A percentile compares a stretch with the other conserved stretches of the same genome.
phyloP scores from a whole-genome alignment of 2,888 invertebrate genomes.

The Torymus tubicola region DNA sequence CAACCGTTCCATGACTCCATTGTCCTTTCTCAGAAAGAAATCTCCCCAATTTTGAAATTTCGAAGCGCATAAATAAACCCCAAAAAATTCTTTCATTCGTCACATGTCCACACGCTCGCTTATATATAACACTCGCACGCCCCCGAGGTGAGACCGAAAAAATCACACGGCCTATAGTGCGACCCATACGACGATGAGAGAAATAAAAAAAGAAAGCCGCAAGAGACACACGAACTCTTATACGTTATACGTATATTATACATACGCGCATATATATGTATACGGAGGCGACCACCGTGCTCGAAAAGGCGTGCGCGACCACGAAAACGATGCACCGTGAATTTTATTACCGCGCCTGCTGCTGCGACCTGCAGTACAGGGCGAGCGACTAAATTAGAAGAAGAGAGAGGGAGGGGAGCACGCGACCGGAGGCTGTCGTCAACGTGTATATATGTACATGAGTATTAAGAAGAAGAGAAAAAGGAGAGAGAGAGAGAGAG shows the following conservation, averaged over 20 bases:
- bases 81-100: too few relatives aligned
- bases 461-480: neutral
- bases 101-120: too few relatives aligned
- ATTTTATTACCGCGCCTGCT: conserved; percentile 61
- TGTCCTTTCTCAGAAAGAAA: too few relatives aligned
- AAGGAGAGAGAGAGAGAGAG: conserved; percentile 7
- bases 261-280: too few relatives aligned
- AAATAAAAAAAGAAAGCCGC: neutral
- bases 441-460: neutral
- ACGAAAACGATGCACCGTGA: conserved; percentile 60
- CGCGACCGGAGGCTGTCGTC: conserved; percentile 38
- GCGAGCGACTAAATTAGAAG: conserved; percentile 52
- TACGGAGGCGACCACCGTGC: conserved; percentile 64
- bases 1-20: too few relatives aligned
- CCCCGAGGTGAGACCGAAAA: too few relatives aligned
- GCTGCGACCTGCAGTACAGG: conserved; percentile 17
- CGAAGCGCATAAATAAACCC: too few relatives aligned
- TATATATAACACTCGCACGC: too few relatives aligned
- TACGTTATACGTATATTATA: too few relatives aligned
- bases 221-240: conserved; percentile 55
- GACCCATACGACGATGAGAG: neutral
- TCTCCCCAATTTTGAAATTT: too few relatives aligned
- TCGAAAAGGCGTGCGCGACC: conserved; percentile 52
- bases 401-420: conserved; percentile 15
- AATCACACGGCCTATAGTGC: too few relatives aligned